Percentiles rank a stretch among this genome's conserved stretches.
phyloP scores from a whole-genome alignment of 2,113 vertebrate species.

The Lichenostomus cassidix region DNA sequence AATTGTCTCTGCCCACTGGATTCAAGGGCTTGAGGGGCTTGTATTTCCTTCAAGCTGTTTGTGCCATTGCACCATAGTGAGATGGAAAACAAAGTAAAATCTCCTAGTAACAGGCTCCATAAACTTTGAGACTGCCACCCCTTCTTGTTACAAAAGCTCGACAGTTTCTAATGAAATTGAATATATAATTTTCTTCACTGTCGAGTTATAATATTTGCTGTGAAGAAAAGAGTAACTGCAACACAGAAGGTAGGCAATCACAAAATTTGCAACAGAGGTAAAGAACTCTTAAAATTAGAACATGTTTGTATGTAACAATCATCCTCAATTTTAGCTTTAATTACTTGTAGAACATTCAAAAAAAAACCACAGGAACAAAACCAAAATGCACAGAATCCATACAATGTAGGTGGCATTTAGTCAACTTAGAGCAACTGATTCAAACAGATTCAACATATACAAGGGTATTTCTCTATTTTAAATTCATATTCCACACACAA shows the following conservation, averaged over 20 bases:
- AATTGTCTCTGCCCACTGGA: neutral
- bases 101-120: neutral
- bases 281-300: neutral
- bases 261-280: neutral
- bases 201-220: neutral
- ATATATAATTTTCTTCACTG: neutral
- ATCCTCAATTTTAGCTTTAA: neutral
- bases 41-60: neutral
- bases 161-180: neutral
- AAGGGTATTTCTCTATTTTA: neutral
- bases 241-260: neutral
- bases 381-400: neutral
- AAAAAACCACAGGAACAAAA: neutral
- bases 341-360: neutral
- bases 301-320: neutral
- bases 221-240: neutral
- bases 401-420: neutral
- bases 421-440: neutral
- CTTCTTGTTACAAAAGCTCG: neutral
- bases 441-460: neutral
- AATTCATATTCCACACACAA: neutral
- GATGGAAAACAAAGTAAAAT: neutral
- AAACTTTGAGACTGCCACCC: neutral
- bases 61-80: neutral
- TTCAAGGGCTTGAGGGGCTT: neutral